Evolutionary conservation across 2,888 invertebrate species (phyloP).

Genomic region (Synanthedon andrenaeformis): DNA sequence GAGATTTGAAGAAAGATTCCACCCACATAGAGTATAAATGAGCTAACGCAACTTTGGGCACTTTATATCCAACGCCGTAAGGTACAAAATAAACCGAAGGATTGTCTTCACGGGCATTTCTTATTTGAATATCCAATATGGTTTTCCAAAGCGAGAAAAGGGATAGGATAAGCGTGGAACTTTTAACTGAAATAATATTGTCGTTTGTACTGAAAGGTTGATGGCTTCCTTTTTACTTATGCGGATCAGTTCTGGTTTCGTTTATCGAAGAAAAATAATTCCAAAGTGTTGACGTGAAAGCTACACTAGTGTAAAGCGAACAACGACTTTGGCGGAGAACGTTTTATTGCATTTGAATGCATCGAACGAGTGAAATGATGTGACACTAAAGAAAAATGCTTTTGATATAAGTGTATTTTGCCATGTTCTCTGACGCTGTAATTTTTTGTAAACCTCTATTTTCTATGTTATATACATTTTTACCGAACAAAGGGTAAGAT

Average conservation of each 20-base stretch:
- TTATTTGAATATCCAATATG: constrained; percentile 41
- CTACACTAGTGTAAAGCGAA: not conserved
- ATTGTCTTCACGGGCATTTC: constrained; percentile 27
- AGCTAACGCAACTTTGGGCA: no score
- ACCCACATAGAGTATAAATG: no score
- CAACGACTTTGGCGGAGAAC: not conserved
- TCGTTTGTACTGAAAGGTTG: constrained; percentile 32
- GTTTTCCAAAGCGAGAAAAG: constrained; percentile 26
- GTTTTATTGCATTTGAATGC: constrained; percentile 9
- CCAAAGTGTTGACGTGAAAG: not conserved
- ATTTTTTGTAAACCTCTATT: no score
- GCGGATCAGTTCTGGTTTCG: constrained; percentile 12
- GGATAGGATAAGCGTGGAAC: constrained; percentile 47
- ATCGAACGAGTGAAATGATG: constrained; percentile 6
- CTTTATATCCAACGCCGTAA: not conserved
- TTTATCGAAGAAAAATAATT: constrained; percentile 3
- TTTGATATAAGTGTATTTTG: no score
- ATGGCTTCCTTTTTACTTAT: constrained; percentile 12
- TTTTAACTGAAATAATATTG: constrained; percentile 58
- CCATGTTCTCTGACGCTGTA: no score
- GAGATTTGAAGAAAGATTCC: no score
- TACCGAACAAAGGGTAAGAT: no score
- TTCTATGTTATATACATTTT: no score
- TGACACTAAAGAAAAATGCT: not conserved
- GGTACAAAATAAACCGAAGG: not conserved